Percentiles rank a stretch among this genome's conserved stretches.
phyloP scores from a whole-genome alignment of 2,113 vertebrate genomes.

The Ophiodon elongatus region DNA sequence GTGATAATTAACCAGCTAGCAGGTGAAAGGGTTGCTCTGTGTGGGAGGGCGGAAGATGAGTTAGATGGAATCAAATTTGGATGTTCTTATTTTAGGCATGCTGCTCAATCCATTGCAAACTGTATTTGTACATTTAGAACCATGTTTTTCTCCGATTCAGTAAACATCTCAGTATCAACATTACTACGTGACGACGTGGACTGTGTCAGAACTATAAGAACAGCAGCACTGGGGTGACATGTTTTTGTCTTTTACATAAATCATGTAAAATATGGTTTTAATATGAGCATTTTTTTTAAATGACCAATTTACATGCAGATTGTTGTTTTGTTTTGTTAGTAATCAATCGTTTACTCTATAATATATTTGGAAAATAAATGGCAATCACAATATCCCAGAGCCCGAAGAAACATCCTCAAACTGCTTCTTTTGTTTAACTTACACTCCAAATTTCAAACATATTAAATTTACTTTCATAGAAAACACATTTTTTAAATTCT shows the following conservation, averaged over 20 bases:
- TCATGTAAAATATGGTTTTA: background rate
- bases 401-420: background rate
- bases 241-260: background rate
- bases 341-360: background rate
- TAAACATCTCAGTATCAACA: constrained; percentile 24
- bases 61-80: constrained; percentile 63
- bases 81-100: constrained; percentile 55
- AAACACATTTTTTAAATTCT: background rate
- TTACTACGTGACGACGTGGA: background rate
- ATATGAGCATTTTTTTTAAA: background rate
- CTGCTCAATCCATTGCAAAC: constrained; percentile 32
- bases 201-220: background rate
- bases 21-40: constrained; percentile 70
- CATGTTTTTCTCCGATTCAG: constrained; percentile 26
- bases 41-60: constrained; percentile 65
- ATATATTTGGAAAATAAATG: background rate
- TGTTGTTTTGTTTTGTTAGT: background rate
- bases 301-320: background rate
- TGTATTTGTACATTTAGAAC: constrained; percentile 53
- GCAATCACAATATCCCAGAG: background rate
- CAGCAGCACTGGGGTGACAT: background rate
- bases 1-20: constrained; percentile 70
- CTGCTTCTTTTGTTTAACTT: background rate
- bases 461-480: background rate
- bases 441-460: background rate